Conservation (phyloP, 2,888 invertebrate species). For the Caenorhabditis auriculariae region DNA sequence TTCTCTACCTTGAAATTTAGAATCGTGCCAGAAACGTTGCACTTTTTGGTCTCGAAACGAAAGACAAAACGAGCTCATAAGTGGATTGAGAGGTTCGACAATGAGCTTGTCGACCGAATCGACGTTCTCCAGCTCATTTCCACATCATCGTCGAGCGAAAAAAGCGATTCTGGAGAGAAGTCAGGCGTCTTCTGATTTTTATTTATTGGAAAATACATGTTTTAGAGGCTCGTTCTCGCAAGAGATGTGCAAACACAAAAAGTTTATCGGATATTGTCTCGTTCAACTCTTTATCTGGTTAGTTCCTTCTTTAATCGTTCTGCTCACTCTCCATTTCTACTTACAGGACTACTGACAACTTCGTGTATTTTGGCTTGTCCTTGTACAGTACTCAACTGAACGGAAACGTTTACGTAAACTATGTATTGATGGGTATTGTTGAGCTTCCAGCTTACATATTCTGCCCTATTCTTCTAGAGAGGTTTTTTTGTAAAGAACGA, state of each 20-base stretch:
- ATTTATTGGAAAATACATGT: too few species aligned
- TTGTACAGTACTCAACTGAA: conserved; percentile 36
- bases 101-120: too few species aligned
- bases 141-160: not conserved
- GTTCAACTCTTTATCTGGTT: conserved; percentile 33
- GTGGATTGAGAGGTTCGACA: conserved; percentile 1
- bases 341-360: conserved; percentile 14
- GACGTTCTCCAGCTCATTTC: too few species aligned
- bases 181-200: too few species aligned
- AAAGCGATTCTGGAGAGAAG: not conserved
- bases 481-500: not conserved
- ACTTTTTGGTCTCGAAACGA: conserved; percentile 8
- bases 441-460: conserved; percentile 39
- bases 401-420: conserved; percentile 40
- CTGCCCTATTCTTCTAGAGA: conserved; percentile 29
- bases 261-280: conserved; percentile 10
- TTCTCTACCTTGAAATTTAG: too few species aligned
- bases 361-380: conserved; percentile 47
- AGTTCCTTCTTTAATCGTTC: conserved; percentile 2
- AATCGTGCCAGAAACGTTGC: conserved; percentile 15
- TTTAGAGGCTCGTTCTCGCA: not conserved
- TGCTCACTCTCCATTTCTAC: too few species aligned
- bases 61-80: not conserved
- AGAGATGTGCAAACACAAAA: conserved; percentile 12
- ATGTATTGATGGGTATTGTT: conserved; percentile 33